Evolutionary conservation across 1,140 invertebrate genomes (phyloP).

Genomic region (Psilanteris sp.): DNA sequence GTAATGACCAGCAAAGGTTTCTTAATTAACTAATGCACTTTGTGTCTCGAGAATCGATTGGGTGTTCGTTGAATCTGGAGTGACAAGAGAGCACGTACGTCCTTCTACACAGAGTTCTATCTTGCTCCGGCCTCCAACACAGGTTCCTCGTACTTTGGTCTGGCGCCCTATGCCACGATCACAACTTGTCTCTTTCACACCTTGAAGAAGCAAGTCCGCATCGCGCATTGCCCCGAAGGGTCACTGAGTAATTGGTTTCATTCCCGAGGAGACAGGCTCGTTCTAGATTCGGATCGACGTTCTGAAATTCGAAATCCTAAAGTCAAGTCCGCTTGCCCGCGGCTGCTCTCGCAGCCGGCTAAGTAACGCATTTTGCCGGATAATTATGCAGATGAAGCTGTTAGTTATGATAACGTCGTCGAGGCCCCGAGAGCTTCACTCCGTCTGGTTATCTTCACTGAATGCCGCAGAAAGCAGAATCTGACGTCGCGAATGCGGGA

Average conservation of each 20-base stretch:
- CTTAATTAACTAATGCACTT: constrained; percentile 73
- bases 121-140: constrained; percentile 23
- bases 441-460: constrained; percentile 60
- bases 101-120: constrained; percentile 26
- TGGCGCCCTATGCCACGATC: constrained; percentile 61
- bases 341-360: constrained; percentile 66
- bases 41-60: constrained; percentile 47
- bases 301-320: constrained; percentile 67
- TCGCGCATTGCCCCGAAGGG: constrained; percentile 73
- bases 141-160: constrained; percentile 42
- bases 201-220: constrained; percentile 59
- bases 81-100: constrained; percentile 52
- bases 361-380: constrained; percentile 75
- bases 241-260: constrained; percentile 79
- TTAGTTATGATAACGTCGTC: constrained; percentile 76
- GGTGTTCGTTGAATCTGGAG: constrained; percentile 46
- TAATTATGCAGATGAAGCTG: constrained; percentile 78
- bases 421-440: constrained; percentile 39
- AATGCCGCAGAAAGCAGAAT: constrained; percentile 51
- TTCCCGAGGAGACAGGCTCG: constrained; percentile 75
- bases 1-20: constrained; percentile 68
- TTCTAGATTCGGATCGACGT: constrained; percentile 68
- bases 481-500: constrained; percentile 46
- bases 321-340: constrained; percentile 65
- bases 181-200: constrained; percentile 67